Conservation (phyloP, 1,140 invertebrate genomes). For the Popillia japonica region DNA sequence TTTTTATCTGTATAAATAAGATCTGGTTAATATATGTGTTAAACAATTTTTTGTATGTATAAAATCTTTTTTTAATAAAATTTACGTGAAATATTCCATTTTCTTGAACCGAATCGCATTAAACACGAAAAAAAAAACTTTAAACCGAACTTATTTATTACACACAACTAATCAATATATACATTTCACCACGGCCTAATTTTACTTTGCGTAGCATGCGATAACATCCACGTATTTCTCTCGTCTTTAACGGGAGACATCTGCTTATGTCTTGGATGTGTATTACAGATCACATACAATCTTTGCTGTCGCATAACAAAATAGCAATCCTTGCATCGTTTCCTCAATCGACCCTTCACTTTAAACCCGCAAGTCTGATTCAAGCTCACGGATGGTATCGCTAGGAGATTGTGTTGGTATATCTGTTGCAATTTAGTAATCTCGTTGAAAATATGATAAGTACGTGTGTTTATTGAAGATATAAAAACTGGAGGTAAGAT, state of each 20-base stretch:
- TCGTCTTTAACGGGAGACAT: constrained; percentile 71
- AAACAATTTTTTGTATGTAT: constrained; percentile 1
- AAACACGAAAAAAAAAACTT: no score
- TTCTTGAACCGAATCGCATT: no score
- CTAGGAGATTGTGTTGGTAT: not conserved
- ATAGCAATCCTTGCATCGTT: constrained; percentile 80
- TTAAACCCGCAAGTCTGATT: constrained; percentile 65
- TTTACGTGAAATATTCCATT: not conserved
- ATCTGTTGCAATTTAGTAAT: not conserved
- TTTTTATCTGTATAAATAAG: not conserved
- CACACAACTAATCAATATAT: not conserved
- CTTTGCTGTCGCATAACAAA: constrained; percentile 73
- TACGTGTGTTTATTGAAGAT: not conserved
- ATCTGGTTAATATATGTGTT: constrained; percentile 13
- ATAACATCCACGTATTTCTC: constrained; percentile 74
- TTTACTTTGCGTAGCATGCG: constrained; percentile 73
- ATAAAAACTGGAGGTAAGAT: not conserved
- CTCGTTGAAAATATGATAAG: not conserved
- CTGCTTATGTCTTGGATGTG: constrained; percentile 81
- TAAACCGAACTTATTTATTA: not conserved
- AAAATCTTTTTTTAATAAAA: constrained; percentile 25
- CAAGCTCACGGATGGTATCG: not conserved
- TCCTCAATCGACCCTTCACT: constrained; percentile 66
- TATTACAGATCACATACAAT: constrained; percentile 77
- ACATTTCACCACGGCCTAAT: constrained; percentile 66